Conservation (phyloP, 1,140 invertebrate species). For the Diuraphis noxia region DNA sequence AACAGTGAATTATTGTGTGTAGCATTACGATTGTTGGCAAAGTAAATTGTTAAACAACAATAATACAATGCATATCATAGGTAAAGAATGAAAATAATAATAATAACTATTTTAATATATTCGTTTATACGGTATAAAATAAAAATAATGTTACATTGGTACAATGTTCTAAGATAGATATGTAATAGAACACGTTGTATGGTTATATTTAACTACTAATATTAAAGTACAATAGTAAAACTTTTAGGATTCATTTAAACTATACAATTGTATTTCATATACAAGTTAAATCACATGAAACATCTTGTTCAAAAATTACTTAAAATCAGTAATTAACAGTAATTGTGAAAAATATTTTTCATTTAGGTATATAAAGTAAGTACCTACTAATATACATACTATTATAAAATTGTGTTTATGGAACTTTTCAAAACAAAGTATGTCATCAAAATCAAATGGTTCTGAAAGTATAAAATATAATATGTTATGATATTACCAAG, state of each 20-base stretch:
- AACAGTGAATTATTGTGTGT: neutral
- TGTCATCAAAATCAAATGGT: neutral
- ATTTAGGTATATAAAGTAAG: no score
- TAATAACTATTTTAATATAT: neutral
- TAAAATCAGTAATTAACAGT: neutral
- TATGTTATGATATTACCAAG: neutral
- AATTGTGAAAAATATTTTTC: neutral
- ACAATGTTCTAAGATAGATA: neutral
- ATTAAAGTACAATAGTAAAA: neutral
- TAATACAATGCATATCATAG: neutral
- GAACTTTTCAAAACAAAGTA: neutral
- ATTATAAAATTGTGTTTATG: neutral
- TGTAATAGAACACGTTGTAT: neutral
- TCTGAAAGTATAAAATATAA: neutral
- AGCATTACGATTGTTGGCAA: neutral
- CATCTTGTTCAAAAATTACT: neutral
- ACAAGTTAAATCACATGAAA: neutral
- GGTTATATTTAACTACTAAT: no score
- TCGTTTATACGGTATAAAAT: neutral
- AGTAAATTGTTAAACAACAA: constrained; percentile 9
- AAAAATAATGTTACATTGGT: neutral
- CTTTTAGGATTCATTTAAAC: neutral
- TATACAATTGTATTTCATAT: neutral
- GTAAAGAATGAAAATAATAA: neutral
- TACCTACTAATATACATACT: no score